Base-by-base conservation (phyloP, 2,888 invertebrate species). In the Lepidocyrtinus sp. region DNA sequence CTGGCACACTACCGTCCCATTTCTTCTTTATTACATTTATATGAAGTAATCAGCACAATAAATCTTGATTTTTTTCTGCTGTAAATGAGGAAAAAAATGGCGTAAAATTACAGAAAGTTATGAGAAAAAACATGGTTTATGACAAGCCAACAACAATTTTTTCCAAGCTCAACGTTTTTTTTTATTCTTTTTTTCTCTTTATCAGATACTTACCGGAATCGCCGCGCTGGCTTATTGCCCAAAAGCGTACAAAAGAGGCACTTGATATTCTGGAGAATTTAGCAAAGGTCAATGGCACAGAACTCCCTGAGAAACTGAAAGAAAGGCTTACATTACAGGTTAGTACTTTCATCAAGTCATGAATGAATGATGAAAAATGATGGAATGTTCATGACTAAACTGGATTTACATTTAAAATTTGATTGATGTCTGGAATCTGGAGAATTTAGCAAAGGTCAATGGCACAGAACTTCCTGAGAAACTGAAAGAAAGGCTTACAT, bases 181-280 rank as follows among this genome's bases (percentile, higher is more conserved):
- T n/a, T n/a, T n/a, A n/a, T n/a, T n/a, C 19, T 19, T 22, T 76
- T 86, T 87, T 36, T 62, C 26, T n/a, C 36, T 1, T 3, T n/a
- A 63, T 1, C 84, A 91, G 92, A 90, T 93, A 95, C 83, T 90
- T 97, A 87, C 97, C 96, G 0, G 97, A 97, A 89, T 96, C 96
- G 5, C 96, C 96, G 0, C 91, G 97, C 86, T 97, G 97, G 96
- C 90, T 96, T n/a, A 89, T 96, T 24, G 94, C 95, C 88, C 93
- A 93, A 88, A 95, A 95, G 15, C 91, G 93, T 80, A 90, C 95
- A 45, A 94, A 94, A 88, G 95, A 96, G 89, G 96, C 96, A 0
- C 92, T 94, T 78, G 91, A 91, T 82, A 93, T 96, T 82, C 88
- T 97, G 2, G 93, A 94, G 89, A 92, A 91, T 17, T 91, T 96